Conservation (phyloP, 2,888 invertebrate genomes). For the Spodoptera picta region DNA sequence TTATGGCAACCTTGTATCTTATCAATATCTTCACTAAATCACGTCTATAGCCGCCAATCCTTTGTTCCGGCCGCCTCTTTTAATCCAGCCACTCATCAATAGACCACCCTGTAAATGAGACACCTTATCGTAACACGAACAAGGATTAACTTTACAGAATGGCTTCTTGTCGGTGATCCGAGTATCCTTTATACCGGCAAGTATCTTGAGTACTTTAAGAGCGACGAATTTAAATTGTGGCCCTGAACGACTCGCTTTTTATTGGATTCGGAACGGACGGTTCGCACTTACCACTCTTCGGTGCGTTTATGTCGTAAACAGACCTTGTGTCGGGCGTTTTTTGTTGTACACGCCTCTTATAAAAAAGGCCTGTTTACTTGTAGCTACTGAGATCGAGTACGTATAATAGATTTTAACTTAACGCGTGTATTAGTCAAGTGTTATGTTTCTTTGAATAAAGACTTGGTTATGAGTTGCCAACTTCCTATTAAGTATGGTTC, state of each 20-base stretch:
- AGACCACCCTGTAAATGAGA: constrained; percentile 58
- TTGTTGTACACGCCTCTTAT: constrained; percentile 37
- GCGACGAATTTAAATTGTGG: constrained; percentile 41
- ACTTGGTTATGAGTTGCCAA: too few species aligned
- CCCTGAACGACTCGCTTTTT: constrained; percentile 41
- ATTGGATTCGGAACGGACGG: constrained; percentile 29
- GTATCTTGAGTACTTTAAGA: constrained; percentile 43
- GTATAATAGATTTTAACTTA: constrained; percentile 6
- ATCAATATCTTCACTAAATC: constrained; percentile 12
- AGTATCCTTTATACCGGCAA: constrained; percentile 32
- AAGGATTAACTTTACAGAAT: constrained; percentile 57
- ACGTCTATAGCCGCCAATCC: constrained; percentile 9
- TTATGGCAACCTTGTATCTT: constrained; percentile 1
- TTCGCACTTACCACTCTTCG: constrained; percentile 30
- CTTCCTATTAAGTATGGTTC: too few species aligned
- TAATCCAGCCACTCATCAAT: constrained; percentile 35
- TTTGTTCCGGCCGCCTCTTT: constrained; percentile 7
- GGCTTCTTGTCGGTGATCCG: constrained; percentile 45
- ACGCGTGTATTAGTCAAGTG: constrained; percentile 11
- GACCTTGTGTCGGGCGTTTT: constrained; percentile 46
- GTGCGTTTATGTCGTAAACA: constrained; percentile 39
- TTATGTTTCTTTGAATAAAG: constrained; percentile 8
- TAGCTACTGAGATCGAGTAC: constrained; percentile 31
- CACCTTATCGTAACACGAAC: constrained; percentile 42
- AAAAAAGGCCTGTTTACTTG: constrained; percentile 40